Conservation (phyloP, 2,888 invertebrate genomes). For the Harmothoe impar region DNA sequence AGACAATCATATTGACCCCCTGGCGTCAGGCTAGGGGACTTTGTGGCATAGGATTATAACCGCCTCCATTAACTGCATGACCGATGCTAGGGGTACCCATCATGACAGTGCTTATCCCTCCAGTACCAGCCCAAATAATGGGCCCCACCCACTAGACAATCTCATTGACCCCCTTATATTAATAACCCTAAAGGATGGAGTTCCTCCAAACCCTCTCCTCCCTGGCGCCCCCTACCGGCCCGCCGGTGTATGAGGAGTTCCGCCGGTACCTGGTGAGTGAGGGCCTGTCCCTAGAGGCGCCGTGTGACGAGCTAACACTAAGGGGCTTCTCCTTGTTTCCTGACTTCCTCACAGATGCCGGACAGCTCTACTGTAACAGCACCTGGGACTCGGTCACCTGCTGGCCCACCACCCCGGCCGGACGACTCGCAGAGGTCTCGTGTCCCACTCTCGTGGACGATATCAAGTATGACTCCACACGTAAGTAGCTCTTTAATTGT, state of each 20-base stretch:
- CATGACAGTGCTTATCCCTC: no score
- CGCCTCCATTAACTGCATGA: no score
- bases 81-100: no score
- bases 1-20: no score
- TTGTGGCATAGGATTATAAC: no score
- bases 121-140: no score
- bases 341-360: conserved; percentile 56
- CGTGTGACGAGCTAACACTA: background rate
- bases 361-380: conserved; percentile 85
- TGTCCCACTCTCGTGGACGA: conserved; percentile 91
- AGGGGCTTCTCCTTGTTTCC: background rate
- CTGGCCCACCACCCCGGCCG: conserved; percentile 91
- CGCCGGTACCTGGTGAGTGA: background rate
- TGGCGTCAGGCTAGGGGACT: no score
- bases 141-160: no score
- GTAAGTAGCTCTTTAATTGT: conserved; percentile 87
- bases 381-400: conserved; percentile 91
- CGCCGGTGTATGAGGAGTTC: background rate
- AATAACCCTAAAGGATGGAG: no score
- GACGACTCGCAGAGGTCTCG: conserved; percentile 88
- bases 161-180: no score
- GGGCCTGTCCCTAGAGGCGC: background rate
- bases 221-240: background rate
- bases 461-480: conserved; percentile 89
- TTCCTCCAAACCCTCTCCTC: no score